phyloP scores from a whole-genome alignment of 2,113 vertebrate species.

The Kryptolebias marmoratus region DNA sequence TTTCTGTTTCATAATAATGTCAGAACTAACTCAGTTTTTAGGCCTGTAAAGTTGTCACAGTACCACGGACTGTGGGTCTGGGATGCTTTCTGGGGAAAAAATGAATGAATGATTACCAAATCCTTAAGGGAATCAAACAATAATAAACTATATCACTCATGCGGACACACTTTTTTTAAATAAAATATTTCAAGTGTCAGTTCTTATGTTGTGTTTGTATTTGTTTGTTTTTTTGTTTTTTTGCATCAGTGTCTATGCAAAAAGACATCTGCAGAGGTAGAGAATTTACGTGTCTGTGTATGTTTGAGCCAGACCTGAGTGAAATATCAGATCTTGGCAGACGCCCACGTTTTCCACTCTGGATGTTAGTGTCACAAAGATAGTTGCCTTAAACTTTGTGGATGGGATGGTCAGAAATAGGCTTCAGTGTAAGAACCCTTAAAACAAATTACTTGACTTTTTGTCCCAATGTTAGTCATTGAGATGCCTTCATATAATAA shows the following conservation, averaged over 20 bases:
- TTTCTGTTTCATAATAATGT: slow-evolving; percentile 29
- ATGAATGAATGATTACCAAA: slow-evolving; percentile 18
- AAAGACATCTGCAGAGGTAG: slow-evolving; percentile 33
- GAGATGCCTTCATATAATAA: slow-evolving; percentile 26
- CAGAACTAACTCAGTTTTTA: slow-evolving; percentile 14
- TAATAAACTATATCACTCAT: slow-evolving; percentile 9
- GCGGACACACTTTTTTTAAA: slow-evolving; percentile 23
- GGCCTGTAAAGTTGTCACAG: slow-evolving; percentile 28
- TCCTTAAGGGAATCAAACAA: slow-evolving; percentile 11
- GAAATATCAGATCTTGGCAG: slow-evolving; percentile 59
- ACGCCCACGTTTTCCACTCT: slow-evolving; percentile 48
- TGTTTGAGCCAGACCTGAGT: slow-evolving; percentile 36
- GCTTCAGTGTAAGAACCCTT: slow-evolving; percentile 22
- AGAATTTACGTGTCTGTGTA: slow-evolving; percentile 8
- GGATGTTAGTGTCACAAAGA: slow-evolving; percentile 49
- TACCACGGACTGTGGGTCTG: slow-evolving; percentile 49
- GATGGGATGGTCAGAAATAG: slow-evolving; percentile 29
- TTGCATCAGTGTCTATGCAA: slow-evolving; percentile 30
- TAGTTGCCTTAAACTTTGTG: slow-evolving; percentile 52
- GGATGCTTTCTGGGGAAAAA: slow-evolving; percentile 28
- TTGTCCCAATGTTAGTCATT: slow-evolving; percentile 20
- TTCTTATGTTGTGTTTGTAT: neutral
- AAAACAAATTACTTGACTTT: slow-evolving; percentile 40
- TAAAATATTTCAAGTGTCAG: slow-evolving; percentile 8
- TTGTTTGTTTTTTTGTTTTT: slow-evolving; percentile 14